Evolutionary conservation across 2,888 invertebrate genomes (phyloP).

Genomic region (Temnothorax rugatulus): DNA sequence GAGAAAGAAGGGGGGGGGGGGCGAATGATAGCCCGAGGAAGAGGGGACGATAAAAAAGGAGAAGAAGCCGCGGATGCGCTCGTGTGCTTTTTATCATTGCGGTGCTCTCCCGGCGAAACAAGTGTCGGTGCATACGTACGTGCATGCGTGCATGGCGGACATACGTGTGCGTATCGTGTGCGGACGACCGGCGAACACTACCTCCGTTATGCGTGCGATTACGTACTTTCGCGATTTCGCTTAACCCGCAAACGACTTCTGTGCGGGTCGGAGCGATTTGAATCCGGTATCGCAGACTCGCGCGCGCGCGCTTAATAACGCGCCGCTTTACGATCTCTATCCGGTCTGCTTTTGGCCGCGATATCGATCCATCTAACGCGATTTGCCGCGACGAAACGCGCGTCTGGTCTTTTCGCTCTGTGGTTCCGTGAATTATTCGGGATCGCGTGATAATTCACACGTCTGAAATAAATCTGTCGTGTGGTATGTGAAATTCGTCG

Average conservation of each 20-base stretch:
- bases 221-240: slow-evolving; percentile 62
- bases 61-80: slow-evolving; percentile 53
- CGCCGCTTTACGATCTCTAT: slow-evolving; percentile 49
- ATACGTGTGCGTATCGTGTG: slow-evolving; percentile 16
- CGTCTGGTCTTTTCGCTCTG: slow-evolving; percentile 12
- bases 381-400: slow-evolving; percentile 34
- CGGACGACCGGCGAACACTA: slow-evolving; percentile 34
- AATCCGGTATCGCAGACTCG: slow-evolving; percentile 31
- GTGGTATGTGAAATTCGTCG: not conserved
- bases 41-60: slow-evolving; percentile 55
- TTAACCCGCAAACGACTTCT: slow-evolving; percentile 54
- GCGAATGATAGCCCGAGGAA: slow-evolving; percentile 31
- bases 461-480: slow-evolving; percentile 30
- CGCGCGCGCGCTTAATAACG: slow-evolving; percentile 39
- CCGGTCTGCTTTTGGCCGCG: slow-evolving; percentile 51
- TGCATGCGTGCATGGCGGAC: not conserved
- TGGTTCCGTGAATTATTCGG: slow-evolving; percentile 26
- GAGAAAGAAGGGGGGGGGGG: slow-evolving; percentile 12
- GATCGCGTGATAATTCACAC: slow-evolving; percentile 30
- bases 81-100: slow-evolving; percentile 61
- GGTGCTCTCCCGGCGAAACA: slow-evolving; percentile 42
- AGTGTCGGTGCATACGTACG: slow-evolving; percentile 22
- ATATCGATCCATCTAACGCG: slow-evolving; percentile 45
- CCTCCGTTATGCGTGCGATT: slow-evolving; percentile 61
- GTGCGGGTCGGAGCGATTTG: slow-evolving; percentile 47